Evolutionary conservation across 2,888 invertebrate genomes (phyloP).

Genomic region (Sminthurinus aureus): DNA sequence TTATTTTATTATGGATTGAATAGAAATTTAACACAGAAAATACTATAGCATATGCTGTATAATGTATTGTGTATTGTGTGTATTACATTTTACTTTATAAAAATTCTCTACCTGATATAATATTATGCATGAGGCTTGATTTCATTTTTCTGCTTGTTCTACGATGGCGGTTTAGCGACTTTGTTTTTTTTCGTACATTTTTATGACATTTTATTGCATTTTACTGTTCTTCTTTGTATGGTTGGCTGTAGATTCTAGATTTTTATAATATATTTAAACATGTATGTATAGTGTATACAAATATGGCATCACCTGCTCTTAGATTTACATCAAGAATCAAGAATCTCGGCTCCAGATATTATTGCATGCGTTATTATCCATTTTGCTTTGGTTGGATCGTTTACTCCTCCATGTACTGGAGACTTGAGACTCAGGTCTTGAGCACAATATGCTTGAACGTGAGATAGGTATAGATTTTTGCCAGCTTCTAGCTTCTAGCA

Average conservation of each 20-base stretch:
- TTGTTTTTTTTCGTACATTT: neutral
- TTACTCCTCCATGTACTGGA: no score
- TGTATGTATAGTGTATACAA: no score
- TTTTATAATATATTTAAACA: neutral
- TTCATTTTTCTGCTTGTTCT: neutral
- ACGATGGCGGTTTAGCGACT: neutral
- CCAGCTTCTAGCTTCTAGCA: no score
- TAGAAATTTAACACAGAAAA: no score
- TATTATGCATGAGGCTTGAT: neutral
- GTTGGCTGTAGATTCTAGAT: neutral
- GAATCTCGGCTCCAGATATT: neutral
- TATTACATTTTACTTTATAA: neutral
- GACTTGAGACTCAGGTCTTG: no score
- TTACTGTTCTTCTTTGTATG: neutral
- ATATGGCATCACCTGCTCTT: neutral
- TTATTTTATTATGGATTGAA: neutral
- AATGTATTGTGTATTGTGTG: neutral
- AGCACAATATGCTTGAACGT: neutral
- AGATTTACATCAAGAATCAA: neutral
- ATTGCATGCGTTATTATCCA: neutral
- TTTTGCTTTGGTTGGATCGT: no score
- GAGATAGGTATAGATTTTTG: neutral
- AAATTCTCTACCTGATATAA: neutral
- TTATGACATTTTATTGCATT: neutral
- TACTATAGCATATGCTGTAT: no score